phyloP scores from a whole-genome alignment of 2,888 invertebrate species.

The Athalia cordata region DNA sequence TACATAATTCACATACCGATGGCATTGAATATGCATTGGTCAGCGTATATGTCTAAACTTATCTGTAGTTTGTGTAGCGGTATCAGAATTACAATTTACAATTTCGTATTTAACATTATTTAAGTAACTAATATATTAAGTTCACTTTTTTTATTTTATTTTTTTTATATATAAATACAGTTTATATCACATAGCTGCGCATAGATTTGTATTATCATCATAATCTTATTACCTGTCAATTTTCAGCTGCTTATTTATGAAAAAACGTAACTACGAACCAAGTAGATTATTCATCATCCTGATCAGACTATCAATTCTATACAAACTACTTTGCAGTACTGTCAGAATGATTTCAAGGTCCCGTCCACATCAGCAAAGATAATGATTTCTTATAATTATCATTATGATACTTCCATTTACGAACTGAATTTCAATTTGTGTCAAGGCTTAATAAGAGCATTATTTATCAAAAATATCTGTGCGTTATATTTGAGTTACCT shows the following conservation, averaged over 20 bases:
- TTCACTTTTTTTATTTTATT: neutral
- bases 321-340: neutral
- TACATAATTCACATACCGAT: slow-evolving; percentile 63
- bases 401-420: neutral
- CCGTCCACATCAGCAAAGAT: neutral
- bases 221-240: neutral
- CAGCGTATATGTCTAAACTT: slow-evolving; percentile 73
- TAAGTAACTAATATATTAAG: slow-evolving; percentile 5
- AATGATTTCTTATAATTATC: neutral
- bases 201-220: slow-evolving; percentile 3
- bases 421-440: neutral
- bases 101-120: slow-evolving; percentile 32
- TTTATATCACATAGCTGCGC: slow-evolving; percentile 1
- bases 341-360: neutral
- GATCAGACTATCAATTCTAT: neutral
- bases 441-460: slow-evolving; percentile 11
- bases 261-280: neutral
- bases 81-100: slow-evolving; percentile 54
- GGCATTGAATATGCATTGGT: slow-evolving; percentile 67
- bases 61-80: slow-evolving; percentile 68
- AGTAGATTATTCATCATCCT: neutral
- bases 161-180: neutral
- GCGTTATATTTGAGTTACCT: slow-evolving; percentile 8
- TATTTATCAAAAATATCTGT: slow-evolving; percentile 11
- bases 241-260: slow-evolving; percentile 27